Evolutionary conservation across 2,888 invertebrate genomes (phyloP).

Genomic region (Epistrophe grossulariae): DNA sequence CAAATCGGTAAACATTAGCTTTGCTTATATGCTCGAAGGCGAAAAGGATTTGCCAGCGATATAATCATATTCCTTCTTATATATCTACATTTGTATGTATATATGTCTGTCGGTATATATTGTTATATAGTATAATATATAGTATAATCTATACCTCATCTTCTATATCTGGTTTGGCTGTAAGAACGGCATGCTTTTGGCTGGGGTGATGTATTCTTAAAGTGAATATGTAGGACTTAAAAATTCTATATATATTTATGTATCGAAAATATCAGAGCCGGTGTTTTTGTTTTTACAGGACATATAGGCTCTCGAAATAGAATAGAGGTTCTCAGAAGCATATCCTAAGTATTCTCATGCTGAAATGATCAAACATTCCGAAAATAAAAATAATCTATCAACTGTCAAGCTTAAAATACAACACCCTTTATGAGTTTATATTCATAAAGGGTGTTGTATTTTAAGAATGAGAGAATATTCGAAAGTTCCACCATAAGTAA

Average conservation of each 20-base stretch:
- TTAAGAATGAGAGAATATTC: too few relatives aligned
- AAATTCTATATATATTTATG: neutral
- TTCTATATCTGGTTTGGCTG: constrained; percentile 1
- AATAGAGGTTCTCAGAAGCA: neutral
- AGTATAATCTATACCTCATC: neutral
- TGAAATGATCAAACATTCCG: too few relatives aligned
- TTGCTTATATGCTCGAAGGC: constrained; percentile 71
- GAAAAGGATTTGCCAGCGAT: constrained; percentile 72
- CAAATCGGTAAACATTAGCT: constrained; percentile 77
- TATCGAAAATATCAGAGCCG: constrained; percentile 7
- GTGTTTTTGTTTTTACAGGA: neutral
- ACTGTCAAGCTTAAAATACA: too few relatives aligned
- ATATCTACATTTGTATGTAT: neutral
- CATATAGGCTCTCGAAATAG: neutral
- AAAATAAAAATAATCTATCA: too few relatives aligned
- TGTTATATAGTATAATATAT: too few relatives aligned
- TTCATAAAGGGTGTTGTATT: too few relatives aligned
- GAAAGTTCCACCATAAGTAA: too few relatives aligned
- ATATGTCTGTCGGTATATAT: too few relatives aligned
- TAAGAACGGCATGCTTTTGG: constrained; percentile 45
- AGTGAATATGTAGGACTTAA: neutral
- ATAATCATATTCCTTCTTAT: constrained; percentile 24
- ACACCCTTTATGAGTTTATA: too few relatives aligned
- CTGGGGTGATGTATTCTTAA: constrained; percentile 40
- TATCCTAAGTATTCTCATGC: too few relatives aligned